Evolutionary conservation across 2,888 invertebrate genomes (phyloP).

Genomic region (Torymus auratus): DNA sequence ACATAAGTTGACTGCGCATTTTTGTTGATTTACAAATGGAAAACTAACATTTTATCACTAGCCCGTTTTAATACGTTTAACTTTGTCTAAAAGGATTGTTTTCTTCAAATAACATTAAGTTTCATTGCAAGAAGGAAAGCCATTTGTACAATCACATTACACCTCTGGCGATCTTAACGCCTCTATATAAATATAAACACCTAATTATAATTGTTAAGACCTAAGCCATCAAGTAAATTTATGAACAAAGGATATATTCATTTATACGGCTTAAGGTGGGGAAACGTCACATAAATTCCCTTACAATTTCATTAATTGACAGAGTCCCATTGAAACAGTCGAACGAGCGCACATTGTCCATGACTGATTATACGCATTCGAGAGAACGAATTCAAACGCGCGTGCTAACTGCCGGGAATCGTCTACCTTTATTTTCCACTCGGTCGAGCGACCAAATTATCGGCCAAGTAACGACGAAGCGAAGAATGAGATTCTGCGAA

Average conservation of each 20-base stretch:
- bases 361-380: slow-evolving; percentile 29
- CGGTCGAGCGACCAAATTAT: slow-evolving; percentile 12
- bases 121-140: too few species aligned
- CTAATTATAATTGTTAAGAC: too few species aligned
- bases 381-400: not conserved
- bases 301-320: slow-evolving; percentile 30
- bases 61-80: too few species aligned
- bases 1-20: too few species aligned
- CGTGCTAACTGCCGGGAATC: not conserved
- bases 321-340: slow-evolving; percentile 10
- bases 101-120: too few species aligned
- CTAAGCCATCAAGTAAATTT: not conserved
- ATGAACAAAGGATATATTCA: not conserved
- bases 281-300: not conserved
- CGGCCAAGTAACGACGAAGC: slow-evolving; percentile 1
- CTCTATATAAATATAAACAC: too few species aligned
- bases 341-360: slow-evolving; percentile 1
- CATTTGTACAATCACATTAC: too few species aligned
- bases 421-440: slow-evolving; percentile 29
- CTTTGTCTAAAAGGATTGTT: too few species aligned
- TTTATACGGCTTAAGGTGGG: too few species aligned
- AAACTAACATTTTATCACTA: too few species aligned
- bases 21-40: too few species aligned
- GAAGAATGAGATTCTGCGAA: slow-evolving; percentile 2
- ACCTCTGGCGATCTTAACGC: too few species aligned